Evolutionary conservation across 1,140 invertebrate species (phyloP), one percentile per base, ranked within the genome.

Genomic region (Helicoverpa zea): DNA sequence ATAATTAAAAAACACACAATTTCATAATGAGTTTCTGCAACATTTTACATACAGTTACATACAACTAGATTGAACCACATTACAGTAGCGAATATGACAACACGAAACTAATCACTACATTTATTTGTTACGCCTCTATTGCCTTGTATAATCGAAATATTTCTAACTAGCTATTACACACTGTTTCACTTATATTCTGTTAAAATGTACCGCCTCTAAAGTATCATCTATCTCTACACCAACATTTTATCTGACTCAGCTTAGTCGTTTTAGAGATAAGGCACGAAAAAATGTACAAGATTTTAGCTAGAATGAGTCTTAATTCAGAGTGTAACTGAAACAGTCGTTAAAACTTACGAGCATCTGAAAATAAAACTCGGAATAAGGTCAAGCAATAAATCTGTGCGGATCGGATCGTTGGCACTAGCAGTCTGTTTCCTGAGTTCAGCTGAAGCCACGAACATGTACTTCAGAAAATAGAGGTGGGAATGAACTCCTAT

Each of bases 331-430:
- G 35, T 43, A 43, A 43, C 35, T 9, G 35, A 43, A 43, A 43
- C 43, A 49, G n/a, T 49, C 16, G 35, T 43, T 49, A 16, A 68
- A 16, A 68, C 35, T 18, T 49, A 49, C 43, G 12, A 61, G 13
- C 23, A 23, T 23, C 16, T 23, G 10, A 11, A 68, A 68, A 68
- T 68, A 49, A 47, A 66, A 18, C 63, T n/a, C 47, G n/a, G 64
- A 68, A 68, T 68, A 68, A 68, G 64, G 64, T 68, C 43, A 23
- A 2, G 43, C 64, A 18, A 68, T 68, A 68, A 68, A 68, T 68
- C 64, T 47, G 64, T 18, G 11, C 1, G 18, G 43, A 4, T 2
- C 64, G 3, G 11, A 23, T 23, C 43, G 64, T 49, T 66, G 63
- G 43, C 63, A 66, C 63, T 11, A 49, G 43, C 43, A 12, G 35